phyloP scores from a whole-genome alignment of 2,797 vertebrate species.

The Acridotheres tristis region DNA sequence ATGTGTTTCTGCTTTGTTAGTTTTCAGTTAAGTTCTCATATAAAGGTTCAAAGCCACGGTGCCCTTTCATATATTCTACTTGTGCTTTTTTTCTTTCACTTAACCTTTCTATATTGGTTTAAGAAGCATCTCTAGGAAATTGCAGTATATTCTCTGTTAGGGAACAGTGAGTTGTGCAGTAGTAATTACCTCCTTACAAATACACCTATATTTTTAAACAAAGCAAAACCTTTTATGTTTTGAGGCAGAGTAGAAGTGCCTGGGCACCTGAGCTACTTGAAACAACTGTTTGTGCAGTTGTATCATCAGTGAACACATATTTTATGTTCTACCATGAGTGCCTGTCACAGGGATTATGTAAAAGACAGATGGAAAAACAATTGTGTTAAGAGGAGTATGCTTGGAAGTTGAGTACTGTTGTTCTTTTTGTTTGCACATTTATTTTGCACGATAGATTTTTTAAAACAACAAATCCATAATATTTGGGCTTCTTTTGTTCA shows the following conservation, averaged over 20 bases:
- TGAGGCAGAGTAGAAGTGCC: not conserved
- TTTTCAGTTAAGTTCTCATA: not conserved
- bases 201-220: not conserved
- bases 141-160: not conserved
- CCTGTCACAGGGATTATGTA: not conserved
- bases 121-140: not conserved
- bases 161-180: not conserved
- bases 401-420: not conserved
- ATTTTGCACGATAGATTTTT: not conserved
- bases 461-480: not conserved
- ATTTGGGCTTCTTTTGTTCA: not conserved
- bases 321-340: not conserved
- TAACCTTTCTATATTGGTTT: not conserved
- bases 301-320: not conserved
- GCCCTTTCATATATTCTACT: not conserved
- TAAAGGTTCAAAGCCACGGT: not conserved
- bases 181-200: not conserved
- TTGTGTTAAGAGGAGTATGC: not conserved
- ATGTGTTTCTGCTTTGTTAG: not conserved
- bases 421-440: not conserved
- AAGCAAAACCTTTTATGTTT: not conserved
- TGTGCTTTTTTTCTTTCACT: not conserved
- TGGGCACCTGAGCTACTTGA: not conserved
- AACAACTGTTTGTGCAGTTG: not conserved
- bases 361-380: conserved; percentile 39